phyloP scores from a whole-genome alignment of 2,797 vertebrate species.

The Pogoniulus pusillus region DNA sequence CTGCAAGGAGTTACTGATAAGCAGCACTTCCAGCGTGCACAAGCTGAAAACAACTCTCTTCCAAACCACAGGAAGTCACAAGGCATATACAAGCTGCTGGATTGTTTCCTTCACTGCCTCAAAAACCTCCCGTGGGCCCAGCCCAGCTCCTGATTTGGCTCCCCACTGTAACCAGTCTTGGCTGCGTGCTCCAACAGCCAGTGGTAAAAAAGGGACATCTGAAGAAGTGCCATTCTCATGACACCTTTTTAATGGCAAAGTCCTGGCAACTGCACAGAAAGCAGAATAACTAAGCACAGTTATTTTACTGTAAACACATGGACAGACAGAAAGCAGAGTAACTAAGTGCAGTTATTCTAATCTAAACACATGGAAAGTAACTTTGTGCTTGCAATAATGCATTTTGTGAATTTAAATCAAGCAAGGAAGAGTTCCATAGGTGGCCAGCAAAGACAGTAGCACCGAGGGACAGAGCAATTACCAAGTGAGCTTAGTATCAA shows the following conservation, averaged over 20 bases:
- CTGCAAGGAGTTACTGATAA: fast-evolving
- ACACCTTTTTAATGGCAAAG: not conserved
- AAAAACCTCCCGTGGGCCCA: not conserved
- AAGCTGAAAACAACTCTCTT: not conserved
- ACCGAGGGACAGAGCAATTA: not conserved
- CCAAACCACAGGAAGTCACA: constrained; percentile 56
- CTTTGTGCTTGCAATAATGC: not conserved
- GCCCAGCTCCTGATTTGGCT: not conserved
- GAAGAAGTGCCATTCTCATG: not conserved
- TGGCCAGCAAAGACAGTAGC: not conserved
- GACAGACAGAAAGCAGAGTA: too few species aligned
- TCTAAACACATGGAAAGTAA: not conserved
- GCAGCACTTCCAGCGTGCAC: not conserved
- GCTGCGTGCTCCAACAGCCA: not conserved
- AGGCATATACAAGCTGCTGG: constrained; percentile 68
- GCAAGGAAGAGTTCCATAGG: not conserved
- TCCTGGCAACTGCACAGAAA: not conserved
- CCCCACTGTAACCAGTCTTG: not conserved
- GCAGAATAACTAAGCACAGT: not conserved
- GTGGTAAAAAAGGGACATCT: fast-evolving
- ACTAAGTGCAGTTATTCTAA: not conserved
- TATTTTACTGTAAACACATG: too few species aligned
- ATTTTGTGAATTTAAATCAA: not conserved
- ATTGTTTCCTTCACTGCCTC: constrained; percentile 69
- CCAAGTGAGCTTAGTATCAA: fast-evolving